phyloP scores from a whole-genome alignment of 2,113 vertebrate genomes.

The Sorex fumeus region DNA sequence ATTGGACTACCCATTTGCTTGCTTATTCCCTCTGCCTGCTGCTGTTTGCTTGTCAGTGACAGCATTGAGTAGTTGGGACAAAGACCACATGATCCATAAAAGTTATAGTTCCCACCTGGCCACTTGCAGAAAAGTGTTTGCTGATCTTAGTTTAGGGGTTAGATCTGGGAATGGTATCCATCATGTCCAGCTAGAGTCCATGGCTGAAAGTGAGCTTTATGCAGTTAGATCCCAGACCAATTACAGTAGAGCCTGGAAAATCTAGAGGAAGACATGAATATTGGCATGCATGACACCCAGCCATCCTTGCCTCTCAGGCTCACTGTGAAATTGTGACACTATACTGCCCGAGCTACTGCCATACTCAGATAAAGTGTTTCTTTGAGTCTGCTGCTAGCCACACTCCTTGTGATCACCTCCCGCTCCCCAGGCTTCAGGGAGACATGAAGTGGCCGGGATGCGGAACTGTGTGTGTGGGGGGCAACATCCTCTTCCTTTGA shows the following conservation, averaged over 20 bases:
- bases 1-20: neutral
- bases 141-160: neutral
- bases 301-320: neutral
- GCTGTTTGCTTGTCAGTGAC: neutral
- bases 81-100: neutral
- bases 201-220: neutral
- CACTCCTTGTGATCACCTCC: neutral
- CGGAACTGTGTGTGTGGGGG: neutral
- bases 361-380: neutral
- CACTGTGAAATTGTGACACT: neutral
- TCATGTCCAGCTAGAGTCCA: neutral
- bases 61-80: neutral
- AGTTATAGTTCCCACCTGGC: neutral
- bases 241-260: conserved; percentile 3
- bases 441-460: neutral
- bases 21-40: neutral
- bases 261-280: neutral
- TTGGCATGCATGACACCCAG: neutral
- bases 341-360: neutral
- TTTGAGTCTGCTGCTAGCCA: neutral
- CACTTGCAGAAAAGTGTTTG: neutral
- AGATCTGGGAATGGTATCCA: neutral
- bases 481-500: neutral
- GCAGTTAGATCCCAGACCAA: neutral
- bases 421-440: neutral